Evolutionary conservation across 2,797 vertebrate genomes (phyloP), one percentile per base, ranked within the genome.

Genomic region (Eidolon dupreanum): DNA sequence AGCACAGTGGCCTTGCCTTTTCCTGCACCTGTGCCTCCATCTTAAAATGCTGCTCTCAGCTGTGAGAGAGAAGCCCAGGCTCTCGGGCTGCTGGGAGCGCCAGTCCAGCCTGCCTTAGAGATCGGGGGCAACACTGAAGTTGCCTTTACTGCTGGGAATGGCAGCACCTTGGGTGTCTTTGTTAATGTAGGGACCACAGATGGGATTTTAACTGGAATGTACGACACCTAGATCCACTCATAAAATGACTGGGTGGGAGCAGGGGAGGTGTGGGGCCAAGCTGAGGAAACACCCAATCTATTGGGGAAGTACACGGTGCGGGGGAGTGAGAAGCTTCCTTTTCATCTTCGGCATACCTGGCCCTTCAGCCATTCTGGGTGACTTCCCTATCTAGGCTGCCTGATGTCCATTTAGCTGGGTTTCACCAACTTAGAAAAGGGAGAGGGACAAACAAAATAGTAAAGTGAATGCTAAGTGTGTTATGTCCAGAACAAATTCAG

Each of bases 401-500:
- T 43, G 24, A 4, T 57, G 51, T 16, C 46, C 38, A 5, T 79
- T 78, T 57, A 53, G 22, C 33, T 53, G 33, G 43, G 66, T 79
- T 74, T 94, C 31, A 65, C 71, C 68, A 73, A 49, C 86, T 78
- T 46, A 43, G 41, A 57, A 59, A 61, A 63, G 36, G 24, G 8
- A 17, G 9, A 61, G 31, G n/a, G n/a, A 3, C n/a, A 33, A 6
- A 28, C 9, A 11, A 89, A 38, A 73, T 46, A 89, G 75, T 70
- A 13, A n/a, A 71, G 1, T 13, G 28, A 8, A 22, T 70, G 65
- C 43, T 16, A 33, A 57, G 33, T 93, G 91, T 77, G 70, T 38
- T 82, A 4, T 13, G 17, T 63, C 63, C 70, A 28, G 24, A 81
- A 55, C 57, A 95, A 73, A 38, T 74, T 61, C 51, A 93, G 86